Conservation (phyloP, 2,888 invertebrate species). For the Caenorhabditis angaria region DNA sequence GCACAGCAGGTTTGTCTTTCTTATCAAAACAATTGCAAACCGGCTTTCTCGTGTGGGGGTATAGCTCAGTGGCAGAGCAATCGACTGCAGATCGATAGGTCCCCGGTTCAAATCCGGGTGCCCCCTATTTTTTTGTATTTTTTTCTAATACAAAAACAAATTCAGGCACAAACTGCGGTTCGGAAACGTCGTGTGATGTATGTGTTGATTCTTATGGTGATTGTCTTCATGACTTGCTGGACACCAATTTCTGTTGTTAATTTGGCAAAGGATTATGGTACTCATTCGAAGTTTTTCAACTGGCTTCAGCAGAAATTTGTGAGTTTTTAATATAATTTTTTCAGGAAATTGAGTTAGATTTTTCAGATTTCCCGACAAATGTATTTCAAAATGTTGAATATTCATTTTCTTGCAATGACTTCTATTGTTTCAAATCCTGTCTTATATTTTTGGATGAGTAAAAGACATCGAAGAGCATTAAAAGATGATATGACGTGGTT, state of each 20-base stretch:
- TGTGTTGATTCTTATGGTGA: conserved; percentile 71
- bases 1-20: conserved; percentile 63
- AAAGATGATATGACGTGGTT: conserved; percentile 72
- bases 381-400: conserved; percentile 69
- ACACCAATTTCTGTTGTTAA: conserved; percentile 69
- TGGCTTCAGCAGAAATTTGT: conserved; percentile 8
- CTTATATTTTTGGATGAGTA: conserved; percentile 72
- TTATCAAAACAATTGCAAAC: background rate
- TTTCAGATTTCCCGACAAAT: conserved; percentile 54
- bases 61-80: conserved; percentile 71
- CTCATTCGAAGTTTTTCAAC: conserved; percentile 29
- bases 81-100: conserved; percentile 72
- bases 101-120: conserved; percentile 69
- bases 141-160: too few species aligned
- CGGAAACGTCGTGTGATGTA: conserved; percentile 67
- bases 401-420: conserved; percentile 70
- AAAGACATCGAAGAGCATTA: conserved; percentile 70
- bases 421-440: conserved; percentile 70
- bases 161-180: conserved; percentile 50
- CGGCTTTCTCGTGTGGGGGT: conserved; percentile 47
- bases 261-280: conserved; percentile 65
- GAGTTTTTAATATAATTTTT: background rate
- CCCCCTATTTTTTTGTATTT: conserved; percentile 61
- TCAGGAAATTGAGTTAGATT: background rate
- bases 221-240: conserved; percentile 67